A percentile compares a stretch with the other conserved stretches of the same genome.
Conservation (phyloP, 1,140 invertebrate genomes). For the Berghia stephanieae region DNA sequence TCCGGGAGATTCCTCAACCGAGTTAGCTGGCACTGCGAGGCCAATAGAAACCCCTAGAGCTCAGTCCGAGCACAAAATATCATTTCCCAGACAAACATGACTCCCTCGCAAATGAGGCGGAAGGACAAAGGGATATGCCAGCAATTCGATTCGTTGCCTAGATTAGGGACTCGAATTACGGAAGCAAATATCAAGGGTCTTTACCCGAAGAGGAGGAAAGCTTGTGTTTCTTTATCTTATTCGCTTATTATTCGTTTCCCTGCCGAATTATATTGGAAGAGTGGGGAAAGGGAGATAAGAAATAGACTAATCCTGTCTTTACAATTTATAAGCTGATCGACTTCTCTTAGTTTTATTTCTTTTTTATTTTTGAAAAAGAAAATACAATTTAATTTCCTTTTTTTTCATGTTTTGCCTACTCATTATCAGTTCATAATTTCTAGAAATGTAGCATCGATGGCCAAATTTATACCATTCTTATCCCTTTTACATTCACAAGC, state of each 20-base stretch:
- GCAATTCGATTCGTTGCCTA: slow-evolving; percentile 30
- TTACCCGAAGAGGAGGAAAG: neutral
- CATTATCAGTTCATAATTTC: too few species aligned
- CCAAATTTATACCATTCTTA: too few species aligned
- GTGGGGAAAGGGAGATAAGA: too few species aligned
- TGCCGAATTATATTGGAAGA: neutral
- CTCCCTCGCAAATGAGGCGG: slow-evolving; percentile 28
- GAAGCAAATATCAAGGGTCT: slow-evolving; percentile 33
- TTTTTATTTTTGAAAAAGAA: too few species aligned
- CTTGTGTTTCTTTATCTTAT: slow-evolving; percentile 14
- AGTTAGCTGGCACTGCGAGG: slow-evolving; percentile 24
- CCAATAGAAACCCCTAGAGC: slow-evolving; percentile 12
- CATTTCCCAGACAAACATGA: slow-evolving; percentile 32
- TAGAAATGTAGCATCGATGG: too few species aligned
- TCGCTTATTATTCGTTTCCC: neutral
- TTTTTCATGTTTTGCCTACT: too few species aligned
- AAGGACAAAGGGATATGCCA: slow-evolving; percentile 32
- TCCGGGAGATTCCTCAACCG: slow-evolving; percentile 16
- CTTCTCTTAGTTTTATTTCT: neutral
- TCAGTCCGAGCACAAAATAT: slow-evolving; percentile 26
- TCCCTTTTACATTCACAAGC: too few species aligned
- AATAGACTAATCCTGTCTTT: too few species aligned
- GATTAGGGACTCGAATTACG: slow-evolving; percentile 34
- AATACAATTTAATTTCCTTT: too few species aligned
- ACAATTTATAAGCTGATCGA: too few species aligned